phyloP scores from a whole-genome alignment of 2,888 invertebrate genomes.

The Actias luna region DNA sequence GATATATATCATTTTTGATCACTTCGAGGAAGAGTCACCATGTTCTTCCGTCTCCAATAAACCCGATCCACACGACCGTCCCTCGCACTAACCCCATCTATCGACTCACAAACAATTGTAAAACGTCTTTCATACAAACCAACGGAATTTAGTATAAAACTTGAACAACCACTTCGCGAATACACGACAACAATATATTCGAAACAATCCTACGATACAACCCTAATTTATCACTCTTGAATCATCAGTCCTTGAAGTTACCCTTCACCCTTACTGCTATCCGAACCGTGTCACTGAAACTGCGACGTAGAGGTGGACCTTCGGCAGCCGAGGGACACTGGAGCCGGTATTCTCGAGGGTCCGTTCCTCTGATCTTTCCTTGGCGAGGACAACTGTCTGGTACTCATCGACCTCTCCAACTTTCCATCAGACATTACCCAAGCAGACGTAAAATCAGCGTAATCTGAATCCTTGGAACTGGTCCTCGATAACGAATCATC shows the following conservation, averaged over 20 bases:
- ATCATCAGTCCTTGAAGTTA: constrained; percentile 29
- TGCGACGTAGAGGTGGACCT: constrained; percentile 73
- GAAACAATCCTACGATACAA: constrained; percentile 1
- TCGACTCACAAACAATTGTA: constrained; percentile 3
- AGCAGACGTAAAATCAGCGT: constrained; percentile 86
- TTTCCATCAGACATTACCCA: constrained; percentile 89
- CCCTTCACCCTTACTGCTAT: constrained; percentile 36
- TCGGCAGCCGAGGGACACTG: constrained; percentile 69
- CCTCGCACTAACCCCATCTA: constrained; percentile 1
- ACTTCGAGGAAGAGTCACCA: background rate
- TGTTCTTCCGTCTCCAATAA: background rate
- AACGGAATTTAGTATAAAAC: constrained; percentile 7
- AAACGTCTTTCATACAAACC: constrained; percentile 5
- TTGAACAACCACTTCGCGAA: background rate
- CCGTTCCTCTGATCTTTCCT: constrained; percentile 72
- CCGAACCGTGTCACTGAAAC: constrained; percentile 65
- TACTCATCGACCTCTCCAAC: constrained; percentile 82
- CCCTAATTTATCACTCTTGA: background rate
- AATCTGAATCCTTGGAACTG: constrained; percentile 81
- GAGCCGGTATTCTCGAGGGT: constrained; percentile 72
- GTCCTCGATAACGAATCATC: constrained; percentile 73
- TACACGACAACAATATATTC: background rate
- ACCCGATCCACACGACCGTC: background rate
- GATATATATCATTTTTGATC: background rate
- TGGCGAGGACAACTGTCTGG: constrained; percentile 71